phyloP scores from a whole-genome alignment of 2,113 vertebrate genomes.

The Corvus moneduloides region DNA sequence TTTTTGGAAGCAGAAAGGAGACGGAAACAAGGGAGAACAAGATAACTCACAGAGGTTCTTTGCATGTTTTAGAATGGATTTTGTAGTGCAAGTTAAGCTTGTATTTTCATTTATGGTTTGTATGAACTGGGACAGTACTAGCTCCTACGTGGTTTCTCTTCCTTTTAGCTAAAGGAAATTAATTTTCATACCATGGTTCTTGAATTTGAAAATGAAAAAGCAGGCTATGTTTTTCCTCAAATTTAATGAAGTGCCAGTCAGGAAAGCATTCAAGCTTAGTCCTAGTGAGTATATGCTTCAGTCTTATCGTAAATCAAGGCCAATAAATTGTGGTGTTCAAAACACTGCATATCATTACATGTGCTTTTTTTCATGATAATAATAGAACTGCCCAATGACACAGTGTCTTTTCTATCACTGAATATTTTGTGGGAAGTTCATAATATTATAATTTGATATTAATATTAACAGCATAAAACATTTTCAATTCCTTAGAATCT shows the following conservation, averaged over 20 bases:
- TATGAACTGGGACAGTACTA: background rate
- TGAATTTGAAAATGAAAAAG: background rate
- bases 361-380: background rate
- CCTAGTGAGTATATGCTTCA: background rate
- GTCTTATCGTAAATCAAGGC: background rate
- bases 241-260: background rate
- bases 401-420: background rate
- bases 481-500: background rate
- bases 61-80: background rate
- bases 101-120: background rate
- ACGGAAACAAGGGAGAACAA: background rate
- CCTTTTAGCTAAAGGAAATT: background rate
- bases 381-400: background rate
- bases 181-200: background rate
- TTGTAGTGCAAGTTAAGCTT: background rate
- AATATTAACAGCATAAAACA: background rate
- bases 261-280: background rate
- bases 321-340: background rate
- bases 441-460: background rate
- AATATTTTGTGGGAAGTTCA: background rate
- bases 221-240: background rate
- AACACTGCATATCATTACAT: background rate
- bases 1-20: background rate
- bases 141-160: background rate
- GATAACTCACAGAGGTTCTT: background rate